Conservation (phyloP, 1,140 invertebrate genomes). For the Pachyrhynchus sulphureomaculatus region DNA sequence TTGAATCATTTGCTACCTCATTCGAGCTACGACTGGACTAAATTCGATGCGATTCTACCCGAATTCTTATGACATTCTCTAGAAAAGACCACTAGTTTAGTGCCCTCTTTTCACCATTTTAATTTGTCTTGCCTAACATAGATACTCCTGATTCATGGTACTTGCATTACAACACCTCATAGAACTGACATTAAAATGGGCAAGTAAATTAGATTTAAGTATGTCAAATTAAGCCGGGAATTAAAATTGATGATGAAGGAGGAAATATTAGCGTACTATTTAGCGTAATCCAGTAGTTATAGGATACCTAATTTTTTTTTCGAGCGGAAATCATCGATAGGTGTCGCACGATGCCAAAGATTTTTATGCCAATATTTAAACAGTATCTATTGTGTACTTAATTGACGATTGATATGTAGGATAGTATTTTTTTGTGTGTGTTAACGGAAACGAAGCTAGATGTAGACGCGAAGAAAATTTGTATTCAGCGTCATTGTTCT, state of each 20-base stretch:
- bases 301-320: not conserved
- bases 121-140: too few relatives aligned
- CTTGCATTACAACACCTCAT: too few relatives aligned
- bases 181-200: not conserved
- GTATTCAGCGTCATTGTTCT: too few relatives aligned
- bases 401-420: not conserved
- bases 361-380: constrained; percentile 23
- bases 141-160: too few relatives aligned
- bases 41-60: too few relatives aligned
- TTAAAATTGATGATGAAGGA: constrained; percentile 2
- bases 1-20: too few relatives aligned
- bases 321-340: constrained; percentile 20
- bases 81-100: too few relatives aligned
- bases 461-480: too few relatives aligned
- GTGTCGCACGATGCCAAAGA: constrained; percentile 25
- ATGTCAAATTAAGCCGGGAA: constrained; percentile 8
- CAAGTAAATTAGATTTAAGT: constrained; percentile 5
- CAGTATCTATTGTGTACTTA: constrained; percentile 24
- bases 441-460: too few relatives aligned
- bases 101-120: too few relatives aligned
- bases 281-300: constrained; percentile 3
- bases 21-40: too few relatives aligned
- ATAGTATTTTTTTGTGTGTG: not conserved
- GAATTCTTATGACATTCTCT: too few relatives aligned
- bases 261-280: constrained; percentile 5